phyloP scores from a whole-genome alignment of 2,888 invertebrate species.

The Erynnis tages region DNA sequence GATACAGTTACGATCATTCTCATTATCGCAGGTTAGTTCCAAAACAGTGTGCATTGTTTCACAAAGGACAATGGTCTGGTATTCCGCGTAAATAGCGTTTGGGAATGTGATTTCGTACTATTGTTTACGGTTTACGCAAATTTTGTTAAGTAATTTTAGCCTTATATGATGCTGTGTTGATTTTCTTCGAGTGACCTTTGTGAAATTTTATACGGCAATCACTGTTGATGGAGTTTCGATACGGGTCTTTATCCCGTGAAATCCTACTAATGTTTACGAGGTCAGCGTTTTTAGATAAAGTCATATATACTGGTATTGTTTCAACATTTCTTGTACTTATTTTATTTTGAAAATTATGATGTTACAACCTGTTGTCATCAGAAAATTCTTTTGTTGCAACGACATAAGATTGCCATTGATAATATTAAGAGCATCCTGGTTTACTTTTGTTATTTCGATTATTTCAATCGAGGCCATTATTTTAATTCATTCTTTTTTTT shows the following conservation, averaged over 20 bases:
- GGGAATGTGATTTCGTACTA: slow-evolving; percentile 12
- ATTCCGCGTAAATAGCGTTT: slow-evolving; percentile 22
- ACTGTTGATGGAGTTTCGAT: slow-evolving; percentile 6
- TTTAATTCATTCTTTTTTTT: slow-evolving; percentile 22
- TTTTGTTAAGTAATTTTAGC: slow-evolving; percentile 18
- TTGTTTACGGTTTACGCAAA: slow-evolving; percentile 21
- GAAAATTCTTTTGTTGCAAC: too few relatives aligned
- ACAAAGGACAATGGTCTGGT: slow-evolving; percentile 22
- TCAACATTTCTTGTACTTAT: too few relatives aligned
- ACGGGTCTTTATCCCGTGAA: background rate
- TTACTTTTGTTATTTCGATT: slow-evolving; percentile 8
- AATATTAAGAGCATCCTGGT: background rate
- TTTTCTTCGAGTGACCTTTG: slow-evolving; percentile 9
- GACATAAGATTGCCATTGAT: background rate
- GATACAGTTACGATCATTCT: background rate
- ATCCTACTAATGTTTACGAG: background rate
- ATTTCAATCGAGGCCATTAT: slow-evolving; percentile 9
- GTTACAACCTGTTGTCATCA: too few relatives aligned
- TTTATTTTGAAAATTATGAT: too few relatives aligned
- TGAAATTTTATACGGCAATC: slow-evolving; percentile 12
- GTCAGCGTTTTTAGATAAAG: background rate
- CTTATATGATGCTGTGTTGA: slow-evolving; percentile 4
- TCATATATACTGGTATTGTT: too few relatives aligned
- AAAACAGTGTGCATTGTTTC: slow-evolving; percentile 17
- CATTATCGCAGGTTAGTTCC: slow-evolving; percentile 14